A percentile compares a stretch with the other conserved stretches of the same genome.
These are phyloP conservation scores for Apamea crenata DNA, from an alignment of 2,888 invertebrate genomes.

Conservation along the genomic window DNA sequence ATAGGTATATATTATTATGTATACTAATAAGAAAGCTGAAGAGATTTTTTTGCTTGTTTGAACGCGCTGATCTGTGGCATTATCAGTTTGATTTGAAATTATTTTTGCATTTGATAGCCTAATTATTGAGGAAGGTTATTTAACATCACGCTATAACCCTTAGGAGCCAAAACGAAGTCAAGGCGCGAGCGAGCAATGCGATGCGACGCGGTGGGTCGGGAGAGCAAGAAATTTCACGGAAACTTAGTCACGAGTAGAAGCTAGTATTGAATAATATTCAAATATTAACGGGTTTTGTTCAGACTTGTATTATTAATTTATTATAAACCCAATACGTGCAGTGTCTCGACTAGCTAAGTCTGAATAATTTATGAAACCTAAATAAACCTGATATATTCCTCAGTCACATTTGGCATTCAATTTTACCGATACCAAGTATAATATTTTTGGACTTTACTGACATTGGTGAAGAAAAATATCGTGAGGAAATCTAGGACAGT, in stretches of 20 bases:
- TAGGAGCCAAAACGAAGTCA: neutral
- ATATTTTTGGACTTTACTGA: neutral
- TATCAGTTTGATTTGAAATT: neutral
- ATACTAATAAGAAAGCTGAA: neutral
- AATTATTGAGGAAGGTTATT: neutral
- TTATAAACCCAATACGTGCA: neutral
- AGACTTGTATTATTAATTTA: neutral
- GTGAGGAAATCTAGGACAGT: neutral
- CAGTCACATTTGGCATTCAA: conserved; percentile 36
- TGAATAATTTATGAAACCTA: conserved; percentile 30
- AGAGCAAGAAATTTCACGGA: neutral
- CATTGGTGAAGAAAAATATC: neutral
- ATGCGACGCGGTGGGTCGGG: neutral
- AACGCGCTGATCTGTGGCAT: neutral
- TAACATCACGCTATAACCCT: neutral
- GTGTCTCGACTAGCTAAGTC: neutral
- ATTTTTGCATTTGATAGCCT: neutral
- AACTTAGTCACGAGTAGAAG: neutral
- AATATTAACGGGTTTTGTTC: neutral
- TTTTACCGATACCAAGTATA: conserved; percentile 32
- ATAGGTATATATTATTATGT: no score
- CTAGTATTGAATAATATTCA: neutral
- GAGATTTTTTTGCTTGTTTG: neutral
- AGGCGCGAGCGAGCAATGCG: neutral
- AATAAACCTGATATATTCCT: conserved; percentile 21